Evolutionary conservation across 1,140 invertebrate species (phyloP).

Genomic region (Lucilia sericata): DNA sequence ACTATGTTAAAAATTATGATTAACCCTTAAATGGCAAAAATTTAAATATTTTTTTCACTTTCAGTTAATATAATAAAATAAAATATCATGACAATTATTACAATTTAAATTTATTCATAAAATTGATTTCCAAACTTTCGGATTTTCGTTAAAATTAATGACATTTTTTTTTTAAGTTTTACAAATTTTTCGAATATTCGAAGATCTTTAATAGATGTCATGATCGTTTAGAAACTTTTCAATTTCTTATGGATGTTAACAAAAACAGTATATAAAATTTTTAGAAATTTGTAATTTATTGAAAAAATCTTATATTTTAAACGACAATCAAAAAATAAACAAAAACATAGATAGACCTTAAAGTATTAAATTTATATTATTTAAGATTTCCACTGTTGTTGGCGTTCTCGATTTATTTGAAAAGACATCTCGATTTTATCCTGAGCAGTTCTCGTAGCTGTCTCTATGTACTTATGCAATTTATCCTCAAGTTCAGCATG

Average conservation of each 20-base stretch:
- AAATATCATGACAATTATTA: no score
- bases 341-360: background rate
- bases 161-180: no score
- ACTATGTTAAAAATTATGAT: no score
- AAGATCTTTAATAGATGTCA: background rate
- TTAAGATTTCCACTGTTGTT: slow-evolving; percentile 34
- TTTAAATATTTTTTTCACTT: no score
- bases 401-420: slow-evolving; percentile 53
- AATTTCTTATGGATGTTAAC: no score
- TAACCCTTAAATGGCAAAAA: no score
- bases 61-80: no score
- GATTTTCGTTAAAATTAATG: no score
- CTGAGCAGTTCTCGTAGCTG: slow-evolving; percentile 71
- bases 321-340: background rate
- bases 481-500: slow-evolving; percentile 69
- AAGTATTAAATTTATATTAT: background rate
- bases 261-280: no score
- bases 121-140: no score
- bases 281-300: background rate
- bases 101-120: no score
- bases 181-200: background rate
- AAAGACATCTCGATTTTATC: slow-evolving; percentile 70
- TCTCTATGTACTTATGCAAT: slow-evolving; percentile 71
- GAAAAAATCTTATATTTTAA: background rate
- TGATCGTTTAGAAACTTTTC: no score